These are phyloP conservation scores for Falco peregrinus DNA, from an alignment of 2,797 vertebrate genomes.

Conservation along the genomic window DNA sequence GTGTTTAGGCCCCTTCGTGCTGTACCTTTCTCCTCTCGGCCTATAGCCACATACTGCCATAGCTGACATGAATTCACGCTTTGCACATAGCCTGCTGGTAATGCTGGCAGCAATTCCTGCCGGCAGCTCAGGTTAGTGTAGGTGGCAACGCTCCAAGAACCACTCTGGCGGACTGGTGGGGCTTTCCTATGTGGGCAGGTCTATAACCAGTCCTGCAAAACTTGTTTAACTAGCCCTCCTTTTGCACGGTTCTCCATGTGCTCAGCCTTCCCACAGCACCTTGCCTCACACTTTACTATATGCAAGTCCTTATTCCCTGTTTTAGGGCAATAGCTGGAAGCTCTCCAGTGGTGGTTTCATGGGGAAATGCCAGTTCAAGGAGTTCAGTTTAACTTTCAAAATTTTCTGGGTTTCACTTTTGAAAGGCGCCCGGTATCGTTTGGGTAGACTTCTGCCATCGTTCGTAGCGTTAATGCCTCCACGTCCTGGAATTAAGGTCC, in stretches of 20 bases:
- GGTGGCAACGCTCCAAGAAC: neutral
- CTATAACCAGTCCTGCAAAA: slow-evolving; percentile 12
- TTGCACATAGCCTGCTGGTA: neutral
- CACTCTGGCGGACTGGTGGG: neutral
- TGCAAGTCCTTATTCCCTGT: neutral
- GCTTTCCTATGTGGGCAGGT: neutral
- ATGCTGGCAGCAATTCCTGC: neutral
- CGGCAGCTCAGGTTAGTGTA: neutral
- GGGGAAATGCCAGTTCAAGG: slow-evolving; percentile 2
- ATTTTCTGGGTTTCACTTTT: neutral
- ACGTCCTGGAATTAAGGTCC: neutral
- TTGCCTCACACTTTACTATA: slow-evolving; percentile 14
- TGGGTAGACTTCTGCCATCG: neutral
- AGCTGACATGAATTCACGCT: neutral
- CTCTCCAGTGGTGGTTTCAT: neutral
- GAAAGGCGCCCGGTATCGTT: neutral
- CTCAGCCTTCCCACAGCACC: slow-evolving; percentile 20
- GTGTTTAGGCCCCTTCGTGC: neutral
- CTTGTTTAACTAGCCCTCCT: slow-evolving; percentile 19
- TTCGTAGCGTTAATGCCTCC: neutral
- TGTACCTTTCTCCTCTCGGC: neutral
- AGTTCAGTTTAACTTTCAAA: neutral
- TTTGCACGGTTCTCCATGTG: neutral
- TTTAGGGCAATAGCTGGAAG: neutral
- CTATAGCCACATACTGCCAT: neutral